phyloP scores from a whole-genome alignment of 1,140 invertebrate genomes.

The Trissolcus basalis region DNA sequence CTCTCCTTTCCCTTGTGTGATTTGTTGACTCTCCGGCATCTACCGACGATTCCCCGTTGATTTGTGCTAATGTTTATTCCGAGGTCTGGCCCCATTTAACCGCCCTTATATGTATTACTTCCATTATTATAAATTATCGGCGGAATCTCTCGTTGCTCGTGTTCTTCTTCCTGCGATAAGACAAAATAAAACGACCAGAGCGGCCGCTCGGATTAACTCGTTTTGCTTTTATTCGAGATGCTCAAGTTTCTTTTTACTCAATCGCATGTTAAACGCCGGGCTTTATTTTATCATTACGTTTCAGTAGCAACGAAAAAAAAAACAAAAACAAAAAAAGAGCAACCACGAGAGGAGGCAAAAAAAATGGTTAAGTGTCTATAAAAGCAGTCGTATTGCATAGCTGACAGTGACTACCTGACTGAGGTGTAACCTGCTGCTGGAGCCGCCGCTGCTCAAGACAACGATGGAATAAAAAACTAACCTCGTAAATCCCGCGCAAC shows the following conservation, averaged over 20 bases:
- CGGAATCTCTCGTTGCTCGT: constrained; percentile 9
- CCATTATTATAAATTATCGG: constrained; percentile 21
- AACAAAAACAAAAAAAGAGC: not conserved
- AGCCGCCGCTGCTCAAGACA: too few species aligned
- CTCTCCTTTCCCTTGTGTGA: constrained; percentile 13
- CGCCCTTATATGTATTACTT: constrained; percentile 12
- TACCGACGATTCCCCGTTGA: constrained; percentile 3
- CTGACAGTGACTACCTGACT: constrained; percentile 6
- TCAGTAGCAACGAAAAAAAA: too few species aligned
- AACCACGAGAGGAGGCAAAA: not conserved
- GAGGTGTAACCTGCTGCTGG: constrained; percentile 7
- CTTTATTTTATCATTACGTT: constrained; percentile 12
- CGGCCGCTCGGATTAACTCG: constrained; percentile 3
- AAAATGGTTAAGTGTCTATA: not conserved
- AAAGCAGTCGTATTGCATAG: constrained; percentile 12
- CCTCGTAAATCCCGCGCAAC: constrained; percentile 22
- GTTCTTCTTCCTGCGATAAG: constrained; percentile 5
- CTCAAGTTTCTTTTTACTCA: too few species aligned
- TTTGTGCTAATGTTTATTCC: constrained; percentile 25
- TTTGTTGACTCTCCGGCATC: constrained; percentile 11
- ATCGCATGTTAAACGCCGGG: not conserved
- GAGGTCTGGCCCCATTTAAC: not conserved
- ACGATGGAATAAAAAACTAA: not conserved
- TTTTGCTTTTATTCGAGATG: not conserved
- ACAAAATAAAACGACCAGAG: not conserved